These are phyloP conservation scores for Mormyrus proboscirostris DNA, from an alignment of 2,797 vertebrate species.

Conservation along the genomic window DNA sequence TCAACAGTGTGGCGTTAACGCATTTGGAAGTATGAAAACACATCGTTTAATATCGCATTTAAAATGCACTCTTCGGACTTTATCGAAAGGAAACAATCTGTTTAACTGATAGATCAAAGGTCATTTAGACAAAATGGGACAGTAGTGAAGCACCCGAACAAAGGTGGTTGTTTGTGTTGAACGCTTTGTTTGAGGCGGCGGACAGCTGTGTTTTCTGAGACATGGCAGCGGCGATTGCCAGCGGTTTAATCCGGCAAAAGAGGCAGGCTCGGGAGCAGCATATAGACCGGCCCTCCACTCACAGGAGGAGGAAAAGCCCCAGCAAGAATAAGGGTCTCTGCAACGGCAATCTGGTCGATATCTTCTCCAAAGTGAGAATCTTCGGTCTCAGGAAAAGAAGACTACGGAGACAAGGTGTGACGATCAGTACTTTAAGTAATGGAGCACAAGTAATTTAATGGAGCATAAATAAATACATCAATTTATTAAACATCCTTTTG, in stretches of 20 bases:
- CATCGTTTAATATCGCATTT: conserved; percentile 35
- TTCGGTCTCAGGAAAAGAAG: conserved; percentile 97
- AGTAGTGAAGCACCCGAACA: conserved; percentile 60
- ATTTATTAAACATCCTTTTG: neutral
- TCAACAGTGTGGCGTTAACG: conserved; percentile 40
- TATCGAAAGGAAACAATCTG: conserved; percentile 31
- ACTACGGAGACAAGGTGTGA: conserved; percentile 96
- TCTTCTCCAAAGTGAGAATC: conserved; percentile 99
- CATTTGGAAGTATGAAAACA: conserved; percentile 46
- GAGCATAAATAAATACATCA: neutral
- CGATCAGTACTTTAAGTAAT: conserved; percentile 39
- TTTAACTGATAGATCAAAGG: conserved; percentile 45
- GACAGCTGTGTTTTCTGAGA: conserved; percentile 42
- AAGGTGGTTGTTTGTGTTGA: conserved; percentile 59
- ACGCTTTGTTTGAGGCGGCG: neutral
- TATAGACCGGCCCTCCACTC: conserved; percentile 84
- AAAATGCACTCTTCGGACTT: conserved; percentile 55
- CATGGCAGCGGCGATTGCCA: conserved; percentile 97
- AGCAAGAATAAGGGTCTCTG: conserved; percentile 95
- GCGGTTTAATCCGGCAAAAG: conserved; percentile 97
- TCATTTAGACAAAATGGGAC: conserved; percentile 59
- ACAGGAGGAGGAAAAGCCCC: conserved; percentile 91
- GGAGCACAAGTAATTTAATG: neutral
- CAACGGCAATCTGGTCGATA: conserved; percentile 97
- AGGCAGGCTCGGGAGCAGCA: conserved; percentile 96